Conservation (phyloP, 2,797 vertebrate species). For the Eulemur mongoz region DNA sequence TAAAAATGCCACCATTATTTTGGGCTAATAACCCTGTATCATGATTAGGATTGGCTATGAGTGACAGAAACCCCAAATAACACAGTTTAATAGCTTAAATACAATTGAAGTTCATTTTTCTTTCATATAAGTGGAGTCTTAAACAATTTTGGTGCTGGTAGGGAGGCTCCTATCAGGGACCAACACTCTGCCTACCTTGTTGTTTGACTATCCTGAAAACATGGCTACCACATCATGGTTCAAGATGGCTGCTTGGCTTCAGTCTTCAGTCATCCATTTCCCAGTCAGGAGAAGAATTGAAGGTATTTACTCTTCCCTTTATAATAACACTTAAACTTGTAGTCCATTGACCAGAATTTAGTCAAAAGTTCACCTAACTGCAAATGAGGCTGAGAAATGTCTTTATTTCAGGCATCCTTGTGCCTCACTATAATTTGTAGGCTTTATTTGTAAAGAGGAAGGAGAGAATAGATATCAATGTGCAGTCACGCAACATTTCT, state of each 20-base stretch:
- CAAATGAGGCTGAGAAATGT: background rate
- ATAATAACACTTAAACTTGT: background rate
- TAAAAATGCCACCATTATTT: constrained; percentile 32
- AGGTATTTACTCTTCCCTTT: background rate
- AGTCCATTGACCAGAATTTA: background rate
- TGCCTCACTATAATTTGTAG: background rate
- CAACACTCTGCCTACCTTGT: background rate
- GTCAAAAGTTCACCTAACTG: background rate
- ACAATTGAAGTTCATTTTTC: background rate
- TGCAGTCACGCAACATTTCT: background rate
- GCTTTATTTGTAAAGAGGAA: background rate
- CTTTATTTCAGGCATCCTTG: background rate
- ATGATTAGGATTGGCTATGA: background rate
- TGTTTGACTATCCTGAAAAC: background rate
- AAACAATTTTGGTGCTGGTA: background rate
- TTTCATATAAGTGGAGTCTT: background rate
- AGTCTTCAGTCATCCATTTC: background rate
- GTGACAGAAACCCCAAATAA: constrained; percentile 9
- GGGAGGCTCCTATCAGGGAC: background rate
- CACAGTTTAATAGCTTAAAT: constrained; percentile 34
- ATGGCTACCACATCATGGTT: background rate
- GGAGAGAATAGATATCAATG: background rate
- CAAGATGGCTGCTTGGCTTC: background rate
- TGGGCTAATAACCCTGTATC: background rate
- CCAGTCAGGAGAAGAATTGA: background rate